A percentile compares a stretch with the other conserved stretches of the same genome.
Evolutionary conservation across 2,797 vertebrate genomes (phyloP).

Genomic region (Discoglossus pictus): DNA sequence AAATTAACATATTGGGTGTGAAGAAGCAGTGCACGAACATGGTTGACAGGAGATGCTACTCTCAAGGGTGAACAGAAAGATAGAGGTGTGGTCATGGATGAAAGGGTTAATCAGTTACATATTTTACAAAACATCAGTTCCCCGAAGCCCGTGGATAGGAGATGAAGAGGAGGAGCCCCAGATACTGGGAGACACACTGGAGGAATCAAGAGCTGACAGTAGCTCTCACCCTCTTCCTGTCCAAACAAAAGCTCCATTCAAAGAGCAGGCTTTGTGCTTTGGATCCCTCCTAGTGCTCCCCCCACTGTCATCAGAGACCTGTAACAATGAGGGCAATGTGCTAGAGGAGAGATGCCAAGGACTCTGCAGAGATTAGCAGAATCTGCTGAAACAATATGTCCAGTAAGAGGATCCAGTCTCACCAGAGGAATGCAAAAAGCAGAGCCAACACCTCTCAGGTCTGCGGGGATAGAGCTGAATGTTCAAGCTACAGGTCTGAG

Average conservation of each 20-base stretch:
- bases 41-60: constrained; percentile 31
- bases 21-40: constrained; percentile 28
- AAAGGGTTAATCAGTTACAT: constrained; percentile 40
- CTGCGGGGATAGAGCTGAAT: neutral
- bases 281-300: constrained; percentile 23
- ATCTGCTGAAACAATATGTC: constrained; percentile 52
- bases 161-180: neutral
- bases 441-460: neutral
- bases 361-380: constrained; percentile 44
- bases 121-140: constrained; percentile 19
- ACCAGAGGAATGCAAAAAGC: constrained; percentile 33
- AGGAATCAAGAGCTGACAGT: constrained; percentile 19
- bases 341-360: constrained; percentile 42
- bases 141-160: neutral
- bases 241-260: constrained; percentile 51
- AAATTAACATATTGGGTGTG: constrained; percentile 36
- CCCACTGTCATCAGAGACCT: constrained; percentile 36
- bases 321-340: constrained; percentile 50
- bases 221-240: constrained; percentile 29
- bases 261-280: constrained; percentile 2
- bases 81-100: constrained; percentile 4
- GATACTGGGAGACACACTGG: neutral
- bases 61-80: constrained; percentile 11
- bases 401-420: constrained; percentile 44
- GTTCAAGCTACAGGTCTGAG: neutral